Evolutionary conservation across 2,113 vertebrate species (phyloP), one percentile per base, ranked within the genome.

Genomic region (Leptobrachium leishanense): DNA sequence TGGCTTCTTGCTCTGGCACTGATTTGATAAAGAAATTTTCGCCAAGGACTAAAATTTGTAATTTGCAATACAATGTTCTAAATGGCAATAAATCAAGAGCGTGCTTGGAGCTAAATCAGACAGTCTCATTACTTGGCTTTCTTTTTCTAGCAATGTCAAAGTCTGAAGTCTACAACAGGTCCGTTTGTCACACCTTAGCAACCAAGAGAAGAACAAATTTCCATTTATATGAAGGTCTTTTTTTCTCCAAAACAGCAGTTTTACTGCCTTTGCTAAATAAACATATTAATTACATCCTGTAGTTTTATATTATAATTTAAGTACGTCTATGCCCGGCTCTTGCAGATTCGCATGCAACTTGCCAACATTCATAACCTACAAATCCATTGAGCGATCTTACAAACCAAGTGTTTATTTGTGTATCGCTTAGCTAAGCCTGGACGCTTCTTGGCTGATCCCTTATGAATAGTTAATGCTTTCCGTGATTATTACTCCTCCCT

Each of bases 131-230:
- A 68, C 65, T 13, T 40, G n/a, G 53, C 15, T 20, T 76, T 67
- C 74, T 76, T 46, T n/a, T 13, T 39, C 59, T 54, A 10, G 63
- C 68, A 62, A 76, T 76, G 75, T 76, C 75, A 68, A 68, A 68
- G 74, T 6, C 31, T 43, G 74, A 55, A 31, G 54, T 68, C 40
- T 76, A 65, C 55, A 62, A 74, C 59, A 44, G 3, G 50, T n/a
- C 44, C n/a, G 5, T 50, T 43, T 68, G 42, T 68, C 75, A 76
- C 64, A 68, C 69, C 41, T 68, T 57, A 57, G 20, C 50, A 55
- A 9, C 44, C 20, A 20, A 71, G 20, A 54, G 12, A 59, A 59
- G 1, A 59, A 59, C 13, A 13, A 11, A 59, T 59, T 59, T 59
- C 55, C 55, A 59, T 59, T 59, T 15, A 59, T 59, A 12, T 59